A percentile compares a stretch with the other conserved stretches of the same genome.
phyloP scores from a whole-genome alignment of 2,888 invertebrate genomes.

The Macroteleia sp. region DNA sequence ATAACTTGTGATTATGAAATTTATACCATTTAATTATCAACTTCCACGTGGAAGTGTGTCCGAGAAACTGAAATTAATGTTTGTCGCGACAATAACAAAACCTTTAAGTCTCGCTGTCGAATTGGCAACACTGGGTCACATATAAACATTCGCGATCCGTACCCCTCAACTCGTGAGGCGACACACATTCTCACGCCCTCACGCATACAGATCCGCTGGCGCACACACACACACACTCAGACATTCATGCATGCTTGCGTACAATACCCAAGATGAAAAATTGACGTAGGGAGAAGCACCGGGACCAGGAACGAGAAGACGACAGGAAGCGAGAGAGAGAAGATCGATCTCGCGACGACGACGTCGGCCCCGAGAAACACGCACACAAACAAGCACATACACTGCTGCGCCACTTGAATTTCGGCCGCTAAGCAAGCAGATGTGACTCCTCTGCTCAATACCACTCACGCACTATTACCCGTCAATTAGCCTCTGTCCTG shows the following conservation, averaged over 20 bases:
- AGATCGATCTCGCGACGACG: slow-evolving; percentile 1
- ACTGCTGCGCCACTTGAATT: slow-evolving; percentile 56
- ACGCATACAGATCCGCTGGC: background rate
- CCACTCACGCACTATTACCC: slow-evolving; percentile 31
- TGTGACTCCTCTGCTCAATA: slow-evolving; percentile 1
- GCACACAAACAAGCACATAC: slow-evolving; percentile 38
- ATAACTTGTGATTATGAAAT: too few relatives aligned
- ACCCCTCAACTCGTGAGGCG: background rate
- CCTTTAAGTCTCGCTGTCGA: background rate
- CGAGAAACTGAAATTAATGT: too few relatives aligned
- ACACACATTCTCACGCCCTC: slow-evolving; percentile 10
- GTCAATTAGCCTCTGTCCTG: slow-evolving; percentile 52
- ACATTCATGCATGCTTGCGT: background rate
- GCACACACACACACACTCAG: background rate
- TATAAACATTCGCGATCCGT: slow-evolving; percentile 21
- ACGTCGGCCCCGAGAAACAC: slow-evolving; percentile 22
- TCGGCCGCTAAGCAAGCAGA: slow-evolving; percentile 30
- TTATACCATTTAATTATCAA: too few relatives aligned
- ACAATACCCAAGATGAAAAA: too few relatives aligned
- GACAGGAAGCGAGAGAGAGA: too few relatives aligned
- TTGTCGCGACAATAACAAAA: too few relatives aligned
- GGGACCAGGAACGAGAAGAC: too few relatives aligned
- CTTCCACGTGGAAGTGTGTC: too few relatives aligned
- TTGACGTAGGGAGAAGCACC: too few relatives aligned
- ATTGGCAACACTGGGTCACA: slow-evolving; percentile 38